A percentile compares a stretch with the other conserved stretches of the same genome.
Conservation (phyloP, 2,888 invertebrate species). For the Dasypogon diadema region DNA sequence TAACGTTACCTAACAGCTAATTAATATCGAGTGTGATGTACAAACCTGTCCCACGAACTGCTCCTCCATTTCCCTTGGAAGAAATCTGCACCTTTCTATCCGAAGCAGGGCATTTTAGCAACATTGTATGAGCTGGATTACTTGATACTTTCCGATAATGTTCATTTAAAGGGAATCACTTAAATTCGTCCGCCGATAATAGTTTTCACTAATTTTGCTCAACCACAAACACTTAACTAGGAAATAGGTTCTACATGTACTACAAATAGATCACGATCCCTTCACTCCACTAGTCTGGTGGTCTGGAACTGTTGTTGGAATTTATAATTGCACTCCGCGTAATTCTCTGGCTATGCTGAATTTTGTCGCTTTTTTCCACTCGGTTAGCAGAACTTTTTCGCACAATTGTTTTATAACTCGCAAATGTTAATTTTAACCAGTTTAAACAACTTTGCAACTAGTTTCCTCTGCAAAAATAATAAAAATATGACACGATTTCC, state of each 20-base stretch:
- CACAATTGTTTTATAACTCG: not conserved
- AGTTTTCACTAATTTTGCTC: no score
- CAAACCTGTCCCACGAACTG: constrained; percentile 51
- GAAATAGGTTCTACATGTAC: constrained; percentile 15
- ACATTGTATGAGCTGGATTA: constrained; percentile 24
- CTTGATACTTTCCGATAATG: not conserved
- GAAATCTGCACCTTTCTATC: constrained; percentile 50
- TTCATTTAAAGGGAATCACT: constrained; percentile 24
- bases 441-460: not conserved
- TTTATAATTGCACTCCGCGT: constrained; percentile 4
- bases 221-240: not conserved
- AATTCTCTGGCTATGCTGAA: not conserved
- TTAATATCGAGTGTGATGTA: not conserved
- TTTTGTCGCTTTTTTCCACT: not conserved
- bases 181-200: no score
- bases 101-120: constrained; percentile 50
- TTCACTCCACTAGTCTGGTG: constrained; percentile 16
- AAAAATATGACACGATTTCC: constrained; percentile 43
- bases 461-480: constrained; percentile 32
- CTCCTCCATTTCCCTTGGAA: constrained; percentile 52
- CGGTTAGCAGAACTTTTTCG: not conserved
- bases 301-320: constrained; percentile 6
- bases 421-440: not conserved
- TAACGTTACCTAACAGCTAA: not conserved
- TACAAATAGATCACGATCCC: not conserved